phyloP scores from a whole-genome alignment of 1,140 invertebrate species.

The Melipona quadrifasciata region DNA sequence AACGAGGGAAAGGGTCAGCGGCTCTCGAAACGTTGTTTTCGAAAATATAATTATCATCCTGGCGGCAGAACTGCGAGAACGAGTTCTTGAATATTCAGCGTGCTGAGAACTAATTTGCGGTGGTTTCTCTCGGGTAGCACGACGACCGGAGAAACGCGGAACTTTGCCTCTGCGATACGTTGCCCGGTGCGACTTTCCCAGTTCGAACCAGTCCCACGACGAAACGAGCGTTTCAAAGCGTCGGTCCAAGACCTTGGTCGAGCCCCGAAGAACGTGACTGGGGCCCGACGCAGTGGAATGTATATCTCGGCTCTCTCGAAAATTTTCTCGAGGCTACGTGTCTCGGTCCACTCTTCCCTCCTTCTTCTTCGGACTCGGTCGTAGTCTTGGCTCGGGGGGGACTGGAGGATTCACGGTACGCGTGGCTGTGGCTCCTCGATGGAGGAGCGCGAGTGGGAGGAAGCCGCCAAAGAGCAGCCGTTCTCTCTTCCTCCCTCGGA shows the following conservation, averaged over 20 bases:
- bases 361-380: slow-evolving; percentile 79
- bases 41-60: too few relatives aligned
- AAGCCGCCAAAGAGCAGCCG: neutral
- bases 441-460: neutral
- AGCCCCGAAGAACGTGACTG: neutral
- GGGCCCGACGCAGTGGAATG: slow-evolving; percentile 56
- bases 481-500: neutral
- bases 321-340: neutral
- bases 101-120: too few relatives aligned
- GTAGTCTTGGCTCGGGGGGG: slow-evolving; percentile 77
- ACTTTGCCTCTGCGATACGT: neutral
- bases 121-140: too few relatives aligned
- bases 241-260: slow-evolving; percentile 5
- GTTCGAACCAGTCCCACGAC: neutral
- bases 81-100: too few relatives aligned
- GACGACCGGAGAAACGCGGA: too few relatives aligned
- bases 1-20: too few relatives aligned
- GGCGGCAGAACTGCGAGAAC: too few relatives aligned
- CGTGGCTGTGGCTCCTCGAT: slow-evolving; percentile 2
- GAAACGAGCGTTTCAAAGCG: neutral
- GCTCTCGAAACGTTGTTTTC: too few relatives aligned
- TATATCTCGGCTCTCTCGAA: slow-evolving; percentile 28
- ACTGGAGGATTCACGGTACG: slow-evolving; percentile 39
- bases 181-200: neutral
- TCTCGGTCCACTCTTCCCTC: slow-evolving; percentile 73